These are phyloP conservation scores for Drosophila hydei DNA, from an alignment of 1,140 invertebrate genomes.

Conservation along the genomic window DNA sequence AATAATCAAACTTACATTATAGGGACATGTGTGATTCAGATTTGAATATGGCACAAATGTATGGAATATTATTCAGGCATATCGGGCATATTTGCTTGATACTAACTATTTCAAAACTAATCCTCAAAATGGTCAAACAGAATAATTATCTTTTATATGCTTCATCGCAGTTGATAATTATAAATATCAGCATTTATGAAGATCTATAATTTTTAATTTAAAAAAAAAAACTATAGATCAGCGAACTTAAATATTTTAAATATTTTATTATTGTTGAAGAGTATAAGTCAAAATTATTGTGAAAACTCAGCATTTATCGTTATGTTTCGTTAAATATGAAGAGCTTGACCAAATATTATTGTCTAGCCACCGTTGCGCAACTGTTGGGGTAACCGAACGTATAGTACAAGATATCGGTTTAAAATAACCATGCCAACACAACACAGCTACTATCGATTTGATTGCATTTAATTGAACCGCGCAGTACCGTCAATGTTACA, in stretches of 20 bases:
- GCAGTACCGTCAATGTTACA: conserved; percentile 93
- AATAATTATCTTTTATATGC: background rate
- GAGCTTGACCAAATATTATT: too few species aligned
- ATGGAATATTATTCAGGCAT: conserved; percentile 37
- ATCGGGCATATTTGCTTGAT: conserved; percentile 28
- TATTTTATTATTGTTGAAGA: too few species aligned
- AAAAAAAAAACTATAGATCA: too few species aligned
- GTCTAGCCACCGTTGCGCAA: background rate
- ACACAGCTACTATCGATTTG: conserved; percentile 88
- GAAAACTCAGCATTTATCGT: too few species aligned
- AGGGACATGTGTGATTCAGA: conserved; percentile 60
- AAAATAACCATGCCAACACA: background rate
- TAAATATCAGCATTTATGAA: too few species aligned
- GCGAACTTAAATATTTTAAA: too few species aligned
- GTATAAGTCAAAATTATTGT: background rate
- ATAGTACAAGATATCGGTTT: background rate
- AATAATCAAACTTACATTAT: conserved; percentile 26
- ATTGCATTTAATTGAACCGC: conserved; percentile 92
- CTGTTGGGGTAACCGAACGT: conserved; percentile 2
- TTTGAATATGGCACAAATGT: conserved; percentile 40
- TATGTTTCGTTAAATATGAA: too few species aligned
- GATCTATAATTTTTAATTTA: too few species aligned
- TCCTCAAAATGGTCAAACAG: background rate
- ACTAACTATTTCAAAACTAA: conserved; percentile 11
- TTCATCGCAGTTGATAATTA: too few species aligned